phyloP scores from a whole-genome alignment of 2,888 invertebrate species.

The Altica lythri region DNA sequence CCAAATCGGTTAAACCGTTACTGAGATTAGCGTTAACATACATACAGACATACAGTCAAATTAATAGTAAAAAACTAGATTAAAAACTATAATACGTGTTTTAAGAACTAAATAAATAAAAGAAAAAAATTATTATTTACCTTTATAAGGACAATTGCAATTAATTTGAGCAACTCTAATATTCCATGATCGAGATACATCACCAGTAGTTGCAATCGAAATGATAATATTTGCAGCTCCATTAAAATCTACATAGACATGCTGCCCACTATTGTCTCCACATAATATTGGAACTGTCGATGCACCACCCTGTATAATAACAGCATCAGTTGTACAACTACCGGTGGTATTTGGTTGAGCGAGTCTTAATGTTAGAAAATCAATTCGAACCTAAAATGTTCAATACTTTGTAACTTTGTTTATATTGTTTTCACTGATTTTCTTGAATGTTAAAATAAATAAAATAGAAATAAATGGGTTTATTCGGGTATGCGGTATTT shows the following conservation, averaged over 20 bases:
- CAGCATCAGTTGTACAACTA: conserved; percentile 69
- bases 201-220: conserved; percentile 63
- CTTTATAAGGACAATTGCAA: conserved; percentile 70
- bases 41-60: too few relatives aligned
- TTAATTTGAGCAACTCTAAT: conserved; percentile 72
- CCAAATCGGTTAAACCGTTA: too few relatives aligned
- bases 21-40: too few relatives aligned
- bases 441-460: too few relatives aligned
- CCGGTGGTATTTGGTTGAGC: conserved; percentile 76
- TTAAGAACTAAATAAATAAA: not conserved
- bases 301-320: conserved; percentile 72
- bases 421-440: too few relatives aligned
- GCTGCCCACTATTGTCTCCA: conserved; percentile 80
- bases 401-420: too few relatives aligned
- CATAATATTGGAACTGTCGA: conserved; percentile 75
- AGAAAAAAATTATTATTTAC: conserved; percentile 51
- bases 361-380: conserved; percentile 73
- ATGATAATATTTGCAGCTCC: conserved; percentile 67
- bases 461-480: not conserved
- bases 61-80: too few relatives aligned
- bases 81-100: conserved; percentile 1
- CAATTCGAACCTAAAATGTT: conserved; percentile 68
- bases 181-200: conserved; percentile 69
- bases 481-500: not conserved
- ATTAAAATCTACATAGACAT: conserved; percentile 76